phyloP scores from a whole-genome alignment of 2,888 invertebrate species.

The Tineola bisselliella region DNA sequence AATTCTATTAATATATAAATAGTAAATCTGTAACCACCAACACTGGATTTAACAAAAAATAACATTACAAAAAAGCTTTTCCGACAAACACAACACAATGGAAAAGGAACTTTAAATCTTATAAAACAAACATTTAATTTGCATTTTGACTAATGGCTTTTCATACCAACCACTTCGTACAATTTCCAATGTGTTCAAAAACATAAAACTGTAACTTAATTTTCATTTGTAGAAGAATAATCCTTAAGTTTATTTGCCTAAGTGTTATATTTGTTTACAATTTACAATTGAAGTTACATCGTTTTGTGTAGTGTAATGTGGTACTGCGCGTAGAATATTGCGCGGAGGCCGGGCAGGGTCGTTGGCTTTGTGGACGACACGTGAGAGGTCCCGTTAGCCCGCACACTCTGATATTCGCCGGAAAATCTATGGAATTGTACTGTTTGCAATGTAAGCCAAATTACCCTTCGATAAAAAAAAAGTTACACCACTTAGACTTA shows the following conservation, averaged over 20 bases:
- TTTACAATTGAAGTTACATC: constrained; percentile 19
- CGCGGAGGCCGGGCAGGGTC: constrained; percentile 62
- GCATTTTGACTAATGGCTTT: not conserved
- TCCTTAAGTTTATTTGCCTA: not conserved
- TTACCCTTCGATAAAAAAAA: not conserved
- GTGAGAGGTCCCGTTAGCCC: constrained; percentile 60
- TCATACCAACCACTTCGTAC: not conserved
- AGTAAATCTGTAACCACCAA: constrained; percentile 12
- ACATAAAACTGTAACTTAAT: not conserved
- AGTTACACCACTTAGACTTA: not conserved
- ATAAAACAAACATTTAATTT: not conserved
- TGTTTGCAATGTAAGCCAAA: not conserved
- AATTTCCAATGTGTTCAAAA: not conserved
- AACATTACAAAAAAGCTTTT: not conserved
- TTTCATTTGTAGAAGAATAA: not conserved
- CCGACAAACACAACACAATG: not conserved
- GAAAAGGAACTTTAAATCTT: not conserved
- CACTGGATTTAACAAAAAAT: not conserved
- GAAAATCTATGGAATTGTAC: constrained; percentile 12
- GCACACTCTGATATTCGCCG: constrained; percentile 39
- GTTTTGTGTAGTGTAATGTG: constrained; percentile 20
- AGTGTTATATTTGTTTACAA: not conserved
- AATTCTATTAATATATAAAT: constrained; percentile 12
- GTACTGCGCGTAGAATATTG: constrained; percentile 59
- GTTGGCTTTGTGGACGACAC: constrained; percentile 60